Conservation (phyloP, 37 sponge, comb jelly and placozoan species). For the Spongilla lacustris region DNA sequence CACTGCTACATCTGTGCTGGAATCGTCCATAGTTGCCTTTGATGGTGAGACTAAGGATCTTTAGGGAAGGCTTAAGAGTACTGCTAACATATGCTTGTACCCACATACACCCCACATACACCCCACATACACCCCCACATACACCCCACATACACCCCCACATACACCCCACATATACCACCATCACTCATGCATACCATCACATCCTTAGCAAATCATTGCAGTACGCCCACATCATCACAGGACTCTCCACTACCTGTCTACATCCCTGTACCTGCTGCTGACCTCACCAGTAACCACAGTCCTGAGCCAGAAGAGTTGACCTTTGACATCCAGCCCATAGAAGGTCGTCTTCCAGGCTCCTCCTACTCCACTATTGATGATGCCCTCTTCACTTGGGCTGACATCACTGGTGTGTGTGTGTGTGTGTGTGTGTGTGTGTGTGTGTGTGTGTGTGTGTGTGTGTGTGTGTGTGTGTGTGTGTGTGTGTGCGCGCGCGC, state of each 20-base stretch:
- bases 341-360: conserved; percentile 48
- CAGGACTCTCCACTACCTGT: background rate
- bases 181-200: conserved; percentile 1
- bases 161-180: background rate
- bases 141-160: background rate
- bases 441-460: conserved; percentile 10
- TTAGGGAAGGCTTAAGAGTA: background rate
- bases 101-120: background rate
- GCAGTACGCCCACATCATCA: background rate
- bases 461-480: too few species aligned
- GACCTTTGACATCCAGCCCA: conserved; percentile 54
- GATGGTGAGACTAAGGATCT: conserved; percentile 29
- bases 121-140: background rate
- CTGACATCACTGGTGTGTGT: conserved; percentile 57
- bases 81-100: background rate
- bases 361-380: conserved; percentile 51
- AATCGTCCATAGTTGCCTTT: conserved; percentile 40
- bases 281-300: background rate
- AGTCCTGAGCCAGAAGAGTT: conserved; percentile 9
- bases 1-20: conserved; percentile 16
- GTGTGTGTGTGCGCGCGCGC: too few species aligned
- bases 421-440: conserved; percentile 15
- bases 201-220: background rate
- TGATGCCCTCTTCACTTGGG: conserved; percentile 72
- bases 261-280: background rate